Evolutionary conservation across 2,797 vertebrate genomes (phyloP).

Genomic region (Danio aesculapii): DNA sequence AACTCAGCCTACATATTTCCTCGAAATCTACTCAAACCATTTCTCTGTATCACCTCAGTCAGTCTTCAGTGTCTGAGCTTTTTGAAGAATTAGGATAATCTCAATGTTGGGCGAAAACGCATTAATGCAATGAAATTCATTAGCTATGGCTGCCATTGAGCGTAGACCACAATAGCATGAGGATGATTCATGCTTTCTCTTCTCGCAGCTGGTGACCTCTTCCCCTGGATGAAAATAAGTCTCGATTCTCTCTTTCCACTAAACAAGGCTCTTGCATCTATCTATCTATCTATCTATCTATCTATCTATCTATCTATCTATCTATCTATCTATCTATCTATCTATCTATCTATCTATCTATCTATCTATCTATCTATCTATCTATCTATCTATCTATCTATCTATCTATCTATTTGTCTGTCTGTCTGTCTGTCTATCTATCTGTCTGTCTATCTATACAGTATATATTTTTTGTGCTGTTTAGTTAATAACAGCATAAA

Average conservation of each 20-base stretch:
- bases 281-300: no score
- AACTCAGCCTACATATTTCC: not conserved
- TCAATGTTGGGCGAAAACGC: constrained; percentile 18
- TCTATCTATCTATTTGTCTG: no score
- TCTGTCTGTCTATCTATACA: no score
- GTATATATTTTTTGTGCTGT: no score
- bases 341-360: no score
- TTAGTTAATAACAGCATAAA: no score
- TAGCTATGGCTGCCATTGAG: constrained; percentile 27
- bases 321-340: no score
- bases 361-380: no score
- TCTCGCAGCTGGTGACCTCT: constrained; percentile 52
- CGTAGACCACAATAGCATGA: constrained; percentile 42
- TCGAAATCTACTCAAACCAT: not conserved
- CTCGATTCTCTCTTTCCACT: constrained; percentile 28
- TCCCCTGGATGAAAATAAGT: constrained; percentile 32
- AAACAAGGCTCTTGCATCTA: constrained; percentile 18
- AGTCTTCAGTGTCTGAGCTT: constrained; percentile 3
- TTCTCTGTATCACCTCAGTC: constrained; percentile 1
- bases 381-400: no score
- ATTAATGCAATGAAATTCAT: constrained; percentile 45
- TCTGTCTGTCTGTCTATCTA: no score
- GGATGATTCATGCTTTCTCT: constrained; percentile 43
- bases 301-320: no score
- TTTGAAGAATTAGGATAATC: constrained; percentile 30